These are phyloP conservation scores for Tetropium fuscum DNA, from an alignment of 2,888 invertebrate genomes.

Conservation along the genomic window DNA sequence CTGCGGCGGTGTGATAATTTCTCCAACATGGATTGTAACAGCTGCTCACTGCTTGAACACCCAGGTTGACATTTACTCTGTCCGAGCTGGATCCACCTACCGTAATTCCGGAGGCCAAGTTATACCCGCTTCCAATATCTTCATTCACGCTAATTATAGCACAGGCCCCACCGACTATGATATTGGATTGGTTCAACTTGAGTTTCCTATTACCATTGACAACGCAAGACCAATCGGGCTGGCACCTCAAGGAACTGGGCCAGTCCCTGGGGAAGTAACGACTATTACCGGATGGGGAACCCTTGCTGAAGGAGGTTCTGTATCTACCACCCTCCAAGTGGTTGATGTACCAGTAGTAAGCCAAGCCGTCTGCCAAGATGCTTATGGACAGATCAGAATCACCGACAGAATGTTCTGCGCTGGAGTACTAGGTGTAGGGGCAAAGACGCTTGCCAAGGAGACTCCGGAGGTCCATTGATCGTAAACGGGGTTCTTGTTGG, in stretches of 20 bases:
- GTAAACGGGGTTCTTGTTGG: conserved; percentile 47
- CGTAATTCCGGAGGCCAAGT: conserved; percentile 39
- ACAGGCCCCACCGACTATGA: conserved; percentile 38
- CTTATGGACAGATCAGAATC: conserved; percentile 54
- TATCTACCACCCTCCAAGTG: conserved; percentile 22
- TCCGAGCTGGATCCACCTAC: conserved; percentile 37
- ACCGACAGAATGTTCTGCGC: conserved; percentile 73
- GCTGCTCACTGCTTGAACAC: conserved; percentile 45
- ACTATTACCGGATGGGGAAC: conserved; percentile 38
- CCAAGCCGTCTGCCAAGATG: conserved; percentile 25
- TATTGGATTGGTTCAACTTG: conserved; percentile 31
- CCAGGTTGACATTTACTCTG: conserved; percentile 15
- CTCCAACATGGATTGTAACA: conserved; percentile 40
- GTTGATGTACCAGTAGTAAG: conserved; percentile 39
- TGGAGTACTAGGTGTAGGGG: conserved; percentile 69
- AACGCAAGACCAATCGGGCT: background rate
- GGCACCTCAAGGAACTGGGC: conserved; percentile 12
- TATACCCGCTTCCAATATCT: conserved; percentile 10
- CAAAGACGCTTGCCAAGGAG: conserved; percentile 60
- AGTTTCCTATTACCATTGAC: conserved; percentile 1
- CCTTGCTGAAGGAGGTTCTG: conserved; percentile 19
- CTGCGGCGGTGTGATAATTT: conserved; percentile 44
- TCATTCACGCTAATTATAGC: conserved; percentile 30
- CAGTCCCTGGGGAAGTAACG: conserved; percentile 14
- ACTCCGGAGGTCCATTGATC: conserved; percentile 55